Evolutionary conservation across 2,888 invertebrate species (phyloP).

Genomic region (Scaptomyza caliginosa): DNA sequence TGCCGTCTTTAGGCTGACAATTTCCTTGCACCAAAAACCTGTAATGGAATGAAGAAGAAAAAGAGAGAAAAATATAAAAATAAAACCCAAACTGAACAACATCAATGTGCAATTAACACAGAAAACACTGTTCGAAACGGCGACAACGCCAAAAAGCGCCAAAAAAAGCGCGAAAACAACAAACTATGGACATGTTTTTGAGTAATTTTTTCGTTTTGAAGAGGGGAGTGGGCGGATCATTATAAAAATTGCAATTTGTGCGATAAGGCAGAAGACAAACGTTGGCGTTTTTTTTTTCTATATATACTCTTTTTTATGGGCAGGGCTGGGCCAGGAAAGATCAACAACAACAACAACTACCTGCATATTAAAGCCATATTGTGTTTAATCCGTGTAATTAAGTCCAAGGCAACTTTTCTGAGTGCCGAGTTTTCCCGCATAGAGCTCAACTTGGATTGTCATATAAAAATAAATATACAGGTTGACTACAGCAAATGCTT

Average conservation of each 20-base stretch:
- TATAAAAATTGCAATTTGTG: slow-evolving; percentile 74
- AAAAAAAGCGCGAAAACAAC: slow-evolving; percentile 12
- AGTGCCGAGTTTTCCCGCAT: slow-evolving; percentile 31
- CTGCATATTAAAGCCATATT: slow-evolving; percentile 70
- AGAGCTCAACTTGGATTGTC: slow-evolving; percentile 33
- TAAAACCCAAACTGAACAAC: slow-evolving; percentile 27
- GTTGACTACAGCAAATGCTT: slow-evolving; percentile 52
- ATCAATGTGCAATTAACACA: slow-evolving; percentile 61
- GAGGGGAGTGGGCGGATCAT: slow-evolving; percentile 51
- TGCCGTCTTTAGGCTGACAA: slow-evolving; percentile 38
- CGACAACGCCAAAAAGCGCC: slow-evolving; percentile 48
- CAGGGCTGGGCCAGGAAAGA: slow-evolving; percentile 29
- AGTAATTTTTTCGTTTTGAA: slow-evolving; percentile 27
- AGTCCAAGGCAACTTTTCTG: slow-evolving; percentile 69
- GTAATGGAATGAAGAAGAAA: too few relatives aligned
- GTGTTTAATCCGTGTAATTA: slow-evolving; percentile 80
- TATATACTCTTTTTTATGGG: slow-evolving; percentile 23
- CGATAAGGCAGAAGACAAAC: slow-evolving; percentile 50
- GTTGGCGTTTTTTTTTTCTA: slow-evolving; percentile 3
- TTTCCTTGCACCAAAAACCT: slow-evolving; percentile 63
- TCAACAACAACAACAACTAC: slow-evolving; percentile 4
- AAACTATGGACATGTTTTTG: slow-evolving; percentile 35
- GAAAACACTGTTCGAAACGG: slow-evolving; percentile 32
- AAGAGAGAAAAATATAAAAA: slow-evolving; percentile 42
- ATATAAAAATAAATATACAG: slow-evolving; percentile 69